Conservation (phyloP, 1,140 invertebrate species). For the Procambarus clarkii region DNA sequence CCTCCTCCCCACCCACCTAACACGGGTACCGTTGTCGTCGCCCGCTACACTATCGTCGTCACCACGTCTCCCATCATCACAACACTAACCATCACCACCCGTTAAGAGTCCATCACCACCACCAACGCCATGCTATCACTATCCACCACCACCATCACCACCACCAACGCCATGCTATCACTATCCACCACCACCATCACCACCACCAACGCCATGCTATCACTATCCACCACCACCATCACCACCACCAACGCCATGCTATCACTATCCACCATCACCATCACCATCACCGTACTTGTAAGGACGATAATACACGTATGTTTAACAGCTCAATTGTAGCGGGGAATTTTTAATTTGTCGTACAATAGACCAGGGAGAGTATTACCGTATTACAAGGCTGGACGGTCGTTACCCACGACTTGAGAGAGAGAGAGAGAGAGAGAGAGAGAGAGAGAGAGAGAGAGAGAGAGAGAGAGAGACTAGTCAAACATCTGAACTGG, state of each 20-base stretch:
- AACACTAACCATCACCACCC: not conserved
- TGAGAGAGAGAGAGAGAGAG: conserved; percentile 14
- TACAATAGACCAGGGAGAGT: conserved; percentile 31
- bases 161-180: not conserved
- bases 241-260: not conserved
- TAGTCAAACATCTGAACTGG: not conserved
- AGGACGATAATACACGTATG: not conserved
- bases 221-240: not conserved
- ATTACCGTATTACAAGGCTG: not conserved
- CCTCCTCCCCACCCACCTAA: not conserved
- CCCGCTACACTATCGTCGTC: not conserved
- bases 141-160: not conserved
- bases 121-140: not conserved
- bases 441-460: not conserved
- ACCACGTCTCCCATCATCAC: not conserved
- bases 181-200: not conserved
- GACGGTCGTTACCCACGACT: not conserved
- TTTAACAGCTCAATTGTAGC: conserved; percentile 32
- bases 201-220: not conserved
- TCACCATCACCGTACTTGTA: not conserved
- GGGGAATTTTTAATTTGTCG: conserved; percentile 45
- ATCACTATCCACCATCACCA: not conserved
- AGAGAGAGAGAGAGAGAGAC: conserved; percentile 9
- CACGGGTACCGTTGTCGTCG: not conserved
- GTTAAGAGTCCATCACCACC: not conserved